Base-by-base conservation (phyloP, 2,113 vertebrate genomes). In the Oryzias javanicus region DNA sequence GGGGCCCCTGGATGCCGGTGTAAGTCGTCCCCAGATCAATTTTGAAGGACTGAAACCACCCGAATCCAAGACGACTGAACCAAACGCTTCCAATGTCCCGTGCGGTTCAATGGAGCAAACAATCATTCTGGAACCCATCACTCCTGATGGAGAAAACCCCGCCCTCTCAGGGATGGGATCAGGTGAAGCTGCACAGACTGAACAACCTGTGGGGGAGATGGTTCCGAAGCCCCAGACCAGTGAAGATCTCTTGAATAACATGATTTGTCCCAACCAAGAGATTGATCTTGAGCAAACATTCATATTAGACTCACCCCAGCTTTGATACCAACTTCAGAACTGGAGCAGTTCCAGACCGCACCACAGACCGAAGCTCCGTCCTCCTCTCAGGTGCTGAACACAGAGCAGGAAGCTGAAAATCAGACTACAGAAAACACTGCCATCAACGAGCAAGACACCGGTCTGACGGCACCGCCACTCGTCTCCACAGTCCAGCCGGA, bases 71-170 rank as follows among this genome's bases (percentile, higher is more conserved):
- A 54, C 20, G 3, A 2, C 29, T 22, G 72, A 77, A 49, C 35
- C 69, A 52, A 63, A 85, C 14, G 44, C 67, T 41, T 73, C 41
- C 55, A 65, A 59, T 19, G 53, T 63, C 44, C 24, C 27, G 12
- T 76, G 41, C 67, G 67, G 82, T 49, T n/a, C 72, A 41, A 76
- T 85, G 81, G 82, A 82, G 35, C 80, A 83, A 72, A 86, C 79
- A 1, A 83, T 88, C 40, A 88, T 86, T 64, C 56, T 90, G 19
- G 87, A 90, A 55, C 84, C 85, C 13, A 88, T 89, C 24, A 85
- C 84, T 1, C 81, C 82, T 58, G 85, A 89, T 16, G 85, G 76
- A 64, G 65, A 80, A 64, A 83, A 70, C 53, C 72, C 74, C 4
- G 46, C 76, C 27, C 84, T 86, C 42, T 62, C 81, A 48, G 70